Evolutionary conservation across 2,797 vertebrate genomes (phyloP), one percentile per base, ranked within the genome.

Genomic region (Perodicticus potto): DNA sequence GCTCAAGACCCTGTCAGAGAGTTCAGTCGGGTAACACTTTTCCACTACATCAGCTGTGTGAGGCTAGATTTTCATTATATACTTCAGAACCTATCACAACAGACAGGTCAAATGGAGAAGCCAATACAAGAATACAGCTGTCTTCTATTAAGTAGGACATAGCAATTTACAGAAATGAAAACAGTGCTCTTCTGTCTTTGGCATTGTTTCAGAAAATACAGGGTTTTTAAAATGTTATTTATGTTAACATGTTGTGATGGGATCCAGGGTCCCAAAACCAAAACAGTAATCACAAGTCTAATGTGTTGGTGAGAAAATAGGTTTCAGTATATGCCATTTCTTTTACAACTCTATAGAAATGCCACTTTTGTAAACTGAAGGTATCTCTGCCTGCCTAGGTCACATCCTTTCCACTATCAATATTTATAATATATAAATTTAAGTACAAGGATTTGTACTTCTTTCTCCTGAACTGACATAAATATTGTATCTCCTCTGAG

Each of bases 401-500:
- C 78, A 93, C 65, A 93, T 80, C 57, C 63, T 96, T 88, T 95
- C 19, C 69, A 81, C n/a, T 73, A 37, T 77, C 32, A 84, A 22
- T 90, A 9, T 69, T 92, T 61, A 86, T 73, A 77, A 34, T 87
- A 40, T 90, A 61, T 72, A 80, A 93, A 92, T 32, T 80, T 81
- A 23, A 40, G 40, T 40, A 11, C 70, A 91, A 86, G 45, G 94
- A 89, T 87, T 55, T 95, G 55, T 37, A 85, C 22, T 70, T 86
- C 27, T 87, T 87, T 74, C 59, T 81, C 43, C 74, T 61, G 7
- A 88, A 77, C 37, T 37, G 4, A 87, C 29, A 11, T 45, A 95
- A 96, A 29, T 95, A 89, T 81, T 65, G 70, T 85, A 55, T 74
- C 43, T 65, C 23, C 16, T 86, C 61, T 94, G 72, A 73, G 22